A percentile compares a stretch with the other conserved stretches of the same genome.
Conservation (phyloP, 2,113 vertebrate genomes). For the Scomber japonicus region DNA sequence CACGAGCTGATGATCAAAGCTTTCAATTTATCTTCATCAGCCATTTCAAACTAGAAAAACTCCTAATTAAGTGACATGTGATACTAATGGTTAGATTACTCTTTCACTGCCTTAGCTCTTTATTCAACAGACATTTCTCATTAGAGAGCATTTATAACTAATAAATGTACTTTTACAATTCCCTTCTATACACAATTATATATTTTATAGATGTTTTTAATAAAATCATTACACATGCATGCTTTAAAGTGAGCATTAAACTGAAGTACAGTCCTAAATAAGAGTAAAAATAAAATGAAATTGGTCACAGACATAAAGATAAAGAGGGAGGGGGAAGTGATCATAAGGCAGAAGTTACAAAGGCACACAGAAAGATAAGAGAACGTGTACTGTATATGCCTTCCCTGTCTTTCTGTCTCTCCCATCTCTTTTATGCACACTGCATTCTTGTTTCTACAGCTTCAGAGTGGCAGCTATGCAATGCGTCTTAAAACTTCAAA, state of each 20-base stretch:
- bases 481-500: conserved; percentile 22
- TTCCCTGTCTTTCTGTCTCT: neutral
- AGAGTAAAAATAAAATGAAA: neutral
- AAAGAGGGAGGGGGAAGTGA: neutral
- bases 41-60: conserved; percentile 8
- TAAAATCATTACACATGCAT: neutral
- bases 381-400: neutral
- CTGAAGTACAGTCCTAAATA: neutral
- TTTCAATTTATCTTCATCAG: conserved; percentile 9
- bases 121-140: neutral
- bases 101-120: neutral
- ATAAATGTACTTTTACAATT: neutral
- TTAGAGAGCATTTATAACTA: neutral
- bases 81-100: neutral
- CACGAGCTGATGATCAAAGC: conserved; percentile 6
- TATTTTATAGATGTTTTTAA: neutral
- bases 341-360: neutral
- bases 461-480: conserved; percentile 15
- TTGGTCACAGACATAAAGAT: neutral
- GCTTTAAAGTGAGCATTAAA: neutral
- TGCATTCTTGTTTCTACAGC: conserved; percentile 5
- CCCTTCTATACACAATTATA: neutral
- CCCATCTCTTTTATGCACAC: conserved; percentile 17
- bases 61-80: conserved; percentile 3
- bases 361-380: neutral